phyloP scores from a whole-genome alignment of 2,113 vertebrate species.

The Procavia capensis region DNA sequence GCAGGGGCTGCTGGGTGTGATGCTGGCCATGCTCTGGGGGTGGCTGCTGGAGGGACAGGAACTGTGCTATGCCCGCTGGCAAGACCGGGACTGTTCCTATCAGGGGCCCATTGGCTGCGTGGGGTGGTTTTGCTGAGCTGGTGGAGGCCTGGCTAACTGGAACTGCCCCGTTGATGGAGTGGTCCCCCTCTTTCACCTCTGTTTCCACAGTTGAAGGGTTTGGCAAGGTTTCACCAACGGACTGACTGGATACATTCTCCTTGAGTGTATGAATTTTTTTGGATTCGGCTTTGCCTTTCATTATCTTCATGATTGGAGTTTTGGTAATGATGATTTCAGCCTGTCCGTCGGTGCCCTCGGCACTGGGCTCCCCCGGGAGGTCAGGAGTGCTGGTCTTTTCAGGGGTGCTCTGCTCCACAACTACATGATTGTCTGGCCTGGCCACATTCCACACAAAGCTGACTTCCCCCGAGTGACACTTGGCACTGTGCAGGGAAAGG shows the following conservation, averaged over 20 bases:
- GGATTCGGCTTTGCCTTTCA: slow-evolving; percentile 94
- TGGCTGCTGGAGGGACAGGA: slow-evolving; percentile 94
- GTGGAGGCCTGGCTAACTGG: slow-evolving; percentile 87
- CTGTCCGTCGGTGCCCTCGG: slow-evolving; percentile 84
- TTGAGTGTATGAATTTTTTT: slow-evolving; percentile 94
- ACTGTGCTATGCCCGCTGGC: slow-evolving; percentile 94
- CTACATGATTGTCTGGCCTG: slow-evolving; percentile 88
- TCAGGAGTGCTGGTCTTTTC: slow-evolving; percentile 79
- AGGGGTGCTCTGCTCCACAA: slow-evolving; percentile 92
- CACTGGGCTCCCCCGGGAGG: slow-evolving; percentile 57
- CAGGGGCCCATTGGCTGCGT: slow-evolving; percentile 90
- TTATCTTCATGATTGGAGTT: slow-evolving; percentile 98
- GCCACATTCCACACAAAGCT: slow-evolving; percentile 90
- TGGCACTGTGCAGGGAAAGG: slow-evolving; percentile 94
- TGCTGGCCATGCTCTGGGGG: slow-evolving; percentile 86
- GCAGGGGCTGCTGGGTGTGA: slow-evolving; percentile 86
- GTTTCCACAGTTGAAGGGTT: slow-evolving; percentile 55
- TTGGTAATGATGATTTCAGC: slow-evolving; percentile 97
- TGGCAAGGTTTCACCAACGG: slow-evolving; percentile 74
- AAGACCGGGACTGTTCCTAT: slow-evolving; percentile 94
- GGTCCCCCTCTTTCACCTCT: slow-evolving; percentile 87
- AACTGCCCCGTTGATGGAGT: slow-evolving; percentile 87
- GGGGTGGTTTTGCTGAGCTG: slow-evolving; percentile 83
- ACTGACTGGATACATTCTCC: slow-evolving; percentile 84
- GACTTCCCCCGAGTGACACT: slow-evolving; percentile 89